A percentile compares a stretch with the other conserved stretches of the same genome.
phyloP scores from a whole-genome alignment of 1,140 invertebrate genomes.

The Sipha flava region DNA sequence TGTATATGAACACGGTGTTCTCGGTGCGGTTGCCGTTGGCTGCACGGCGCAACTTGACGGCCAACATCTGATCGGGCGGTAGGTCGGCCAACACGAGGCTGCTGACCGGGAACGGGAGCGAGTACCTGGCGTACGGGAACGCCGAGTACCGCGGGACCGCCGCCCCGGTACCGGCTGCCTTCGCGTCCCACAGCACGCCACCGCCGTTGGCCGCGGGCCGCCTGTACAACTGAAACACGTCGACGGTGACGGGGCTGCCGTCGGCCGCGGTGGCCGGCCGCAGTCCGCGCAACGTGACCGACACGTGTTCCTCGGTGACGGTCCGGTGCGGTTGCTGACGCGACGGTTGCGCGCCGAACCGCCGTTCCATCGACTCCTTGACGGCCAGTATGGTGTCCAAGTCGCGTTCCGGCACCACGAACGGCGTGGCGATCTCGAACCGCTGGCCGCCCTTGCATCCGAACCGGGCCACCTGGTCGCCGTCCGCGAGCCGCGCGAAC shows the following conservation, averaged over 20 bases:
- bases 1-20: background rate
- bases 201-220: background rate
- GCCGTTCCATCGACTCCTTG: background rate
- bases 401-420: background rate
- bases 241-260: background rate
- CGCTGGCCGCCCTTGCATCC: background rate
- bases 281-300: background rate
- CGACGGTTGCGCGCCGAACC: background rate
- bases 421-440: slow-evolving; percentile 15
- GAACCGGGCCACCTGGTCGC: slow-evolving; percentile 9
- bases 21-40: background rate
- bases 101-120: background rate
- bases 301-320: background rate
- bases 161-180: too few relatives aligned
- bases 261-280: background rate
- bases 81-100: slow-evolving; percentile 7
- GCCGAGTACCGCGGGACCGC: background rate
- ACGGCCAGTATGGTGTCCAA: background rate
- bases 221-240: slow-evolving; percentile 9
- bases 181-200: background rate
- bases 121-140: background rate
- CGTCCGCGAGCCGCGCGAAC: background rate
- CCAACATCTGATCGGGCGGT: slow-evolving; percentile 8
- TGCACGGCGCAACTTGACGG: background rate
- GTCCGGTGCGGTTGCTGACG: background rate